Evolutionary conservation across 2,888 invertebrate genomes (phyloP).

Genomic region (Sminthurinus aureus): DNA sequence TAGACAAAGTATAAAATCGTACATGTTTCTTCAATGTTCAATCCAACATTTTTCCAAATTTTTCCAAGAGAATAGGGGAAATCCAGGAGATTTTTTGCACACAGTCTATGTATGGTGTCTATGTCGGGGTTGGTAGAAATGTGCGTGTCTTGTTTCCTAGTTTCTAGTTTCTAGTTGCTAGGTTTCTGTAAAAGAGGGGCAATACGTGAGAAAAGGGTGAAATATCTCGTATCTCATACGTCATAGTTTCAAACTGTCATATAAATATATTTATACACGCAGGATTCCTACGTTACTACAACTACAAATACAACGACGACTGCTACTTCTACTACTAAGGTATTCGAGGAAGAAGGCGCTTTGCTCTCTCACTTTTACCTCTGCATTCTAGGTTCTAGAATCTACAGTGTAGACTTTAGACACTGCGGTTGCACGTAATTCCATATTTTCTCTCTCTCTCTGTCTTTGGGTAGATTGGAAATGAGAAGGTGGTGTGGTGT

Average conservation of each 20-base stretch:
- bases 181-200: neutral
- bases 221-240: neutral
- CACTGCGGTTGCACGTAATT: neutral
- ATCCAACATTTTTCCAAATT: too few species aligned
- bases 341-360: neutral
- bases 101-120: neutral
- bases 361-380: neutral
- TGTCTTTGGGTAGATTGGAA: neutral
- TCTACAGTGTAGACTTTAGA: neutral
- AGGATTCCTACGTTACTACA: neutral
- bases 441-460: too few species aligned
- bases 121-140: neutral
- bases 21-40: too few species aligned
- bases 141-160: neutral
- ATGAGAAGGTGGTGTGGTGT: neutral
- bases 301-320: too few species aligned
- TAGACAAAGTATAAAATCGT: too few species aligned
- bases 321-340: neutral
- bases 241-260: neutral
- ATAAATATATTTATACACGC: neutral
- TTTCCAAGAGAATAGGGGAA: neutral
- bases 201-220: conserved; percentile 6
- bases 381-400: neutral
- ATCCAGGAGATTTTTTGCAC: neutral
- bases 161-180: neutral